Evolutionary conservation across 2,888 invertebrate species (phyloP), one percentile per base, ranked within the genome.

Genomic region (Aphrophora alni): DNA sequence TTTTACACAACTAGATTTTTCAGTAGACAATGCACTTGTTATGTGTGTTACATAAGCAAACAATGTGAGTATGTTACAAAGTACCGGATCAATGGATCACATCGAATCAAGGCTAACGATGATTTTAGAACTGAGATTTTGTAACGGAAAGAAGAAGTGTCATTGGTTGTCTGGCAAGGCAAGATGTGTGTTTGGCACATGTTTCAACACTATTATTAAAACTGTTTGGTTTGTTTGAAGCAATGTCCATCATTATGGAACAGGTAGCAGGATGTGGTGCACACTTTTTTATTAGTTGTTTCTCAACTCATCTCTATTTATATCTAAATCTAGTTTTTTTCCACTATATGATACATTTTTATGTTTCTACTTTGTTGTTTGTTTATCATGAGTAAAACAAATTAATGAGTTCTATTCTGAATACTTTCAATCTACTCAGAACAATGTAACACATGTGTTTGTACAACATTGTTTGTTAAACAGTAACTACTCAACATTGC

Each of bases 201-300:
- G 74, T 68, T 68, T 68, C 74, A 28, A 68, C 78, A 74, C 78
- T 79, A 79, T 79, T 79, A 79, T 79, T 79, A 79, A 79, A 79
- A 59, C 59, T 59, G 59, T 59, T 21, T n/a, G 59, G 59, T 59
- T 59, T 59, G 59, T 59, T 59, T 59, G 59, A 5, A 59, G 59
- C 21, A 21, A 59, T 59, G n/a, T 59, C 59, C 21, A 59, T 59
- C 59, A 59, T 59, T 59, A 59, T 59, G 59, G 59, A 59, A 59
- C 59, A 59, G 59, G 59, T 59, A 59, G 59, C 59, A 59, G 59
- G 21, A n/a, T 59, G 59, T 59, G 44, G 10, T 44, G 44, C 44
- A 44, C 2, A 44, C 17, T 10, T 14, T 44, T 44, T 44, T 44
- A 44, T 44, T 33, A 44, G 44, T 14, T 44, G 44, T 44, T 44